Evolutionary conservation across 2,113 vertebrate species (phyloP).

Genomic region (Tapirus terrestris): DNA sequence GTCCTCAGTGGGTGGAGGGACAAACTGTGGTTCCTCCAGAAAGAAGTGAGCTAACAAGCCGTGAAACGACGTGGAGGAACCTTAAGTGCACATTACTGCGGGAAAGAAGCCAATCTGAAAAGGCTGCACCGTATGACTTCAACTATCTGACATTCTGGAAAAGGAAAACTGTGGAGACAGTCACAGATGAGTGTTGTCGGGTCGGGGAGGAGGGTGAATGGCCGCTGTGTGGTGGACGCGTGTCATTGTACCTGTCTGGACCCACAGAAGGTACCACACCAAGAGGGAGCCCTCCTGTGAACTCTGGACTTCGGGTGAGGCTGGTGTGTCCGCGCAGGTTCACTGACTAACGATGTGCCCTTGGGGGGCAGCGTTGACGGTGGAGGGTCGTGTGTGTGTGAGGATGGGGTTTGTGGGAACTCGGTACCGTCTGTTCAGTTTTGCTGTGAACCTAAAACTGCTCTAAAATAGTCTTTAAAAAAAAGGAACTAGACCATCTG

Average conservation of each 20-base stretch:
- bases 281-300: fast-evolving
- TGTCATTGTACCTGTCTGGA: fast-evolving
- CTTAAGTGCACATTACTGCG: fast-evolving
- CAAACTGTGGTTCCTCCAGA: fast-evolving
- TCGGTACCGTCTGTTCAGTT: not conserved
- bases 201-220: fast-evolving
- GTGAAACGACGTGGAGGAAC: fast-evolving
- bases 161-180: fast-evolving
- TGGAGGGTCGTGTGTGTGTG: not conserved
- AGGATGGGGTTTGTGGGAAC: fast-evolving
- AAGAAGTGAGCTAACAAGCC: not conserved
- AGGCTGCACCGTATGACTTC: fast-evolving
- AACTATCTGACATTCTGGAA: fast-evolving
- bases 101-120: fast-evolving
- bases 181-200: fast-evolving
- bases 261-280: fast-evolving
- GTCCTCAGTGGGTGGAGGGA: not conserved
- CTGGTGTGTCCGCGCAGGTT: fast-evolving
- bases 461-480: not conserved
- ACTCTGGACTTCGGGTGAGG: not conserved
- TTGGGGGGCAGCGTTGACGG: not conserved
- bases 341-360: fast-evolving
- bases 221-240: not conserved
- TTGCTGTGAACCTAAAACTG: not conserved
- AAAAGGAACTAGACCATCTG: too few species aligned